Evolutionary conservation across 2,113 vertebrate genomes (phyloP), one percentile per base, ranked within the genome.

Genomic region (Urocitellus parryii): DNA sequence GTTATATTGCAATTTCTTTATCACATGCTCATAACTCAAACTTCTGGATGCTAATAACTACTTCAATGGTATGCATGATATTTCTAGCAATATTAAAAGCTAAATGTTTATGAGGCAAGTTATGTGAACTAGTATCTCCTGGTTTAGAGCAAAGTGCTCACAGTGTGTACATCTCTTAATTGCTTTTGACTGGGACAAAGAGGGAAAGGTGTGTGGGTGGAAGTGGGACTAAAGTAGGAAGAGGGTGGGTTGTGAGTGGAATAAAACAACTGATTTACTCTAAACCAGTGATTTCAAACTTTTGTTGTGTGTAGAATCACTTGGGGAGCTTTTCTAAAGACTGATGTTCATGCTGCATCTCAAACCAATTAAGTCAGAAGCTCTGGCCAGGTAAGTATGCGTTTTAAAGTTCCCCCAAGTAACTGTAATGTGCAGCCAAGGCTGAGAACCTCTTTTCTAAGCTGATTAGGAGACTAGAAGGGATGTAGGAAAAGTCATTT

Each of bases 391-490:
- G 29, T 82, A 95, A 90, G 48, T 61, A 1, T 67, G 65, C 32
- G 4, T 65, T 88, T 96, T 88, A 74, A 73, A 83, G 32, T 29
- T 92, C 18, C 34, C 85, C 61, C 29, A 73, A 78, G 37, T 94
- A 65, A 45, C n/a, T 32, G 4, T 78, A 90, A 83, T 74, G 80
- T 78, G 77, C 39, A 90, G 32, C 25, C 42, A 10, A 73, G 53
- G n/a, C 24, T 76, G 27, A 92, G 53, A 97, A 58, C 24, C 11
- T 34, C 42, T 92, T 78, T 67, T 67, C 37, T 90, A 37, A 94
- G 45, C 70, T 84, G 63, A 79, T 32, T 42, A 92, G 34, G 48
- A 22, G 56, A 87, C 42, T 17, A 76, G 42, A 45, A 77, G 22
- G 24, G 61, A 67, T 8, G 34, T 11, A 58, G 11, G 2, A 22